Evolutionary conservation across 2,888 invertebrate genomes (phyloP), one percentile per base, ranked within the genome.

Genomic region (Apamea epomidion): DNA sequence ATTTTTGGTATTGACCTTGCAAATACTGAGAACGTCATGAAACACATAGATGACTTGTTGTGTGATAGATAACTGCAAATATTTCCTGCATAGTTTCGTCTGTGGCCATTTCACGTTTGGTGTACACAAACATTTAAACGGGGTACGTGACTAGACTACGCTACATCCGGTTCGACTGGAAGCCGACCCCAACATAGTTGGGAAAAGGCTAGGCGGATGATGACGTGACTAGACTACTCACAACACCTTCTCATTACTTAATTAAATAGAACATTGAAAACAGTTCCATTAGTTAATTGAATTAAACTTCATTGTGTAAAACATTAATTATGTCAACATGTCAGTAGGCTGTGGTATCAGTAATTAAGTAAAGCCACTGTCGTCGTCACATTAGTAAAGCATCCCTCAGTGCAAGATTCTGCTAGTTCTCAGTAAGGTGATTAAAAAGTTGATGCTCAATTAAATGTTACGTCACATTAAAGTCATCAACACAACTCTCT

Each of bases 291-390:
- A 45, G 54, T 74, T 78, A 73, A 86, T 67, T 78, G n/a, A 54
- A 74, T 82, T 71, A 68, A 76, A 69, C 42, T 79, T 18, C 12
- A 64, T 70, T 83, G 69, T 62, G 10, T 76, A 48, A 71, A 67
- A 18, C 7, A 72, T 81, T 74, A 77, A 84, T 70, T 74, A 78
- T 80, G 81, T 81, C 48, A 76, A 51, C 2, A 78, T 80, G 78
- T 78, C 42, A 81, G 69, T 78, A 58, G 67, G 37, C 58, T 37
- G 29, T 32, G 16, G 10, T 58, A 54, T 21, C 21, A n/a, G n/a
- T 77, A 77, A 76, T 54, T n/a, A 76, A 14, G n/a, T 65, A 45
- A 54, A 65, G 29, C 42, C 45, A 72, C 58, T 16, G 16, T 29
- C 2, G 6, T 45, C 25, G 48, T 51, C 32, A 21, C 21, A 12